These are phyloP conservation scores for Heliornis fulica DNA, from an alignment of 2,113 vertebrate genomes.

Conservation along the genomic window DNA sequence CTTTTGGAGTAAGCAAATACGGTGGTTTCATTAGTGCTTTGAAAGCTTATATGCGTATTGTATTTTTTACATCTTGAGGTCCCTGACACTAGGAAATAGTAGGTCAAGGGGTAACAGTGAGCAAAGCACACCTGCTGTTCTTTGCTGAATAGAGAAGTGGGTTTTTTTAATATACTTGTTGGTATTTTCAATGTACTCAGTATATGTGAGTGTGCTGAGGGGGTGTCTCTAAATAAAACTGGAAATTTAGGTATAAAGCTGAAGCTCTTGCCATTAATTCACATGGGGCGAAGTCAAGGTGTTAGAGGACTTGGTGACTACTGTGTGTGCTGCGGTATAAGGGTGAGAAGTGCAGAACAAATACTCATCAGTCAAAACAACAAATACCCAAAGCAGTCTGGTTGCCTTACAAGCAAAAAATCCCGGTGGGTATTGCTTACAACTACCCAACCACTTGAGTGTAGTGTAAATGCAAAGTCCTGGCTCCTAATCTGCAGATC, in stretches of 20 bases:
- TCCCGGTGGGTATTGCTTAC: background rate
- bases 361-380: background rate
- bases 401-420: background rate
- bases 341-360: constrained; percentile 18
- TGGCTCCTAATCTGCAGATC: background rate
- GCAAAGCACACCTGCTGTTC: constrained; percentile 4
- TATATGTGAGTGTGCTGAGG: background rate
- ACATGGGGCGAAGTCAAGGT: background rate
- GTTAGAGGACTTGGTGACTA: background rate
- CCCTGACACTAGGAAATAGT: background rate
- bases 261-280: background rate
- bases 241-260: background rate
- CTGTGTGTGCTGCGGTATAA: background rate
- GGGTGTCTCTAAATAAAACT: background rate
- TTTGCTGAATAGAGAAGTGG: background rate
- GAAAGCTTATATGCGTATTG: background rate
- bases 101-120: background rate
- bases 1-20: background rate
- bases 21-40: background rate
- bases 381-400: background rate
- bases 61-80: background rate
- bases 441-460: background rate
- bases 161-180: background rate
- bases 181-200: background rate
- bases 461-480: background rate